phyloP scores from a whole-genome alignment of 2,888 invertebrate species.

The Andrena camellia region DNA sequence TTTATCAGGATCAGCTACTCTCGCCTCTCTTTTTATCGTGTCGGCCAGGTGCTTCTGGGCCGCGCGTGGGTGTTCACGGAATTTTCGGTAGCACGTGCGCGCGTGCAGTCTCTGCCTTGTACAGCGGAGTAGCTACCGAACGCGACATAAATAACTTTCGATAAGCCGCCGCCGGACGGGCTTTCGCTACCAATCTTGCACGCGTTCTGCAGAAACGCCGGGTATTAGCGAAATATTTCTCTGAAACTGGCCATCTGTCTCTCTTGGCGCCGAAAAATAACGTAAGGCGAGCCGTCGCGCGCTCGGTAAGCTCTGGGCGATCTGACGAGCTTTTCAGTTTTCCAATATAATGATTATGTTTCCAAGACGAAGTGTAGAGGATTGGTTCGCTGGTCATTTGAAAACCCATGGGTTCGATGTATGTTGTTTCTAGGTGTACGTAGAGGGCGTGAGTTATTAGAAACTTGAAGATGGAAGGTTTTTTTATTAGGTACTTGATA shows the following conservation, averaged over 20 bases:
- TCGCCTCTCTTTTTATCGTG: slow-evolving; percentile 51
- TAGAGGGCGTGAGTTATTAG: no score
- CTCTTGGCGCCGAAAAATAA: not conserved
- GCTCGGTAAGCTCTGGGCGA: not conserved
- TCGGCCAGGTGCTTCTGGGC: slow-evolving; percentile 49
- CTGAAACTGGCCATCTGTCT: slow-evolving; percentile 5
- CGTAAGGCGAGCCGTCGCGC: no score
- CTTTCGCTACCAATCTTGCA: slow-evolving; percentile 72
- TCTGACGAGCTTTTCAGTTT: not conserved
- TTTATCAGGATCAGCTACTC: slow-evolving; percentile 69
- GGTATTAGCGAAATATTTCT: slow-evolving; percentile 57
- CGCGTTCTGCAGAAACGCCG: slow-evolving; percentile 62
- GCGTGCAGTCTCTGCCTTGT: slow-evolving; percentile 49
- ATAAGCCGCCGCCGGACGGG: slow-evolving; percentile 72
- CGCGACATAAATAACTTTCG: slow-evolving; percentile 77
- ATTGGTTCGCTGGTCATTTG: not conserved
- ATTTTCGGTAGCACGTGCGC: slow-evolving; percentile 66
- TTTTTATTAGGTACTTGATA: no score
- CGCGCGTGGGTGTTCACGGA: slow-evolving; percentile 56
- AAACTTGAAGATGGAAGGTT: no score
- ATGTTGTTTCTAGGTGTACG: no score
- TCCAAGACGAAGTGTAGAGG: not conserved
- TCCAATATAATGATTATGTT: not conserved
- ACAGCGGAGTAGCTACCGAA: slow-evolving; percentile 65
- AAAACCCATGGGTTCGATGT: not conserved